Conservation (phyloP, 35 echinoderm and acorn worm species). For the Apostichopus californicus region DNA sequence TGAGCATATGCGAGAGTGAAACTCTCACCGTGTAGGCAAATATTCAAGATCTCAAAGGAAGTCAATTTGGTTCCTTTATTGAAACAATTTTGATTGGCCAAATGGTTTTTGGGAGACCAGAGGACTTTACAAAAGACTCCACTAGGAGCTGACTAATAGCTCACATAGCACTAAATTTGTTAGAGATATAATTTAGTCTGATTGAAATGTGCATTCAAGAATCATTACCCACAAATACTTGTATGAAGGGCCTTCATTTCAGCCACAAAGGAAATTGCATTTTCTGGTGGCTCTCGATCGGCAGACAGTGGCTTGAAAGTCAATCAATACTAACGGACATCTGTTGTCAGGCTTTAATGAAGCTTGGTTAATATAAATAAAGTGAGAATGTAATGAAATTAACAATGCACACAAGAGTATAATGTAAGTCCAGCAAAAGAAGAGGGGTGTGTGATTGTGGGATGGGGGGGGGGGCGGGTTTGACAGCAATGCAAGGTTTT, state of each 20-base stretch:
- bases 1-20: too few species aligned
- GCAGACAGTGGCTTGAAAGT: background rate
- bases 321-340: background rate
- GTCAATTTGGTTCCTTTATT: background rate
- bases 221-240: background rate
- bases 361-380: too few species aligned
- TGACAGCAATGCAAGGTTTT: too few species aligned
- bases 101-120: background rate
- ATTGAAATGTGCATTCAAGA: background rate
- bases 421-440: too few species aligned
- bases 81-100: background rate
- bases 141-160: background rate
- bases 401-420: too few species aligned
- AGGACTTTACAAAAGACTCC: background rate
- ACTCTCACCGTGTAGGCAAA: background rate
- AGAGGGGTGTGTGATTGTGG: too few species aligned
- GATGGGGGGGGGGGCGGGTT: too few species aligned
- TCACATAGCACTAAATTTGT: background rate
- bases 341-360: too few species aligned
- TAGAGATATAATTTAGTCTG: background rate
- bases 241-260: background rate
- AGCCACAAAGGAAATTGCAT: background rate
- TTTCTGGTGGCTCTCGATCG: background rate
- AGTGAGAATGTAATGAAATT: too few species aligned
- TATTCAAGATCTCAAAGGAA: background rate